A percentile compares a stretch with the other conserved stretches of the same genome.
These are phyloP conservation scores for Hyperoodon ampullatus DNA, from an alignment of 2,113 vertebrate genomes.

Conservation along the genomic window DNA sequence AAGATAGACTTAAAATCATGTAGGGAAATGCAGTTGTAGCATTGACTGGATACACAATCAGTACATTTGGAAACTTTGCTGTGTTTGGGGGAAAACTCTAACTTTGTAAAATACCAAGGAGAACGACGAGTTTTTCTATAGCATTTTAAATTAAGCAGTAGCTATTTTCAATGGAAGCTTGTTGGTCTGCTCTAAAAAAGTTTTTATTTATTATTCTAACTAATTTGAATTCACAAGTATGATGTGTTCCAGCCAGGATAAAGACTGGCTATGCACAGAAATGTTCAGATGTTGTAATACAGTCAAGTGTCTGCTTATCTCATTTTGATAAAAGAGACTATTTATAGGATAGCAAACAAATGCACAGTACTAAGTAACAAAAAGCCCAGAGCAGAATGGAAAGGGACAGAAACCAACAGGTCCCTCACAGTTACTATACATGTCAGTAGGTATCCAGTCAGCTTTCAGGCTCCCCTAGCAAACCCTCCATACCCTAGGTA, in stretches of 20 bases:
- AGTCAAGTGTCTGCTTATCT: background rate
- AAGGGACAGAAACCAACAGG: background rate
- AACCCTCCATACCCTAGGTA: too few species aligned
- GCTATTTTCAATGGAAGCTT: constrained; percentile 45
- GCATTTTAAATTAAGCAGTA: constrained; percentile 63
- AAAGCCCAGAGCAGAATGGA: background rate
- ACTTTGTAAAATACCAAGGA: constrained; percentile 40
- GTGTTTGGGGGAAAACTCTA: constrained; percentile 45
- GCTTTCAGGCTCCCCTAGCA: background rate
- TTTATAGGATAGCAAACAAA: constrained; percentile 23
- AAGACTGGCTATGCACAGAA: constrained; percentile 51
- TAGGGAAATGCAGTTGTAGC: background rate
- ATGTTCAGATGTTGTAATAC: background rate
- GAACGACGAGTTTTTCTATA: constrained; percentile 43
- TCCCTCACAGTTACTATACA: background rate
- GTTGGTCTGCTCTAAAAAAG: constrained; percentile 1
- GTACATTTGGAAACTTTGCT: constrained; percentile 41
- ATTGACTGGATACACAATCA: background rate
- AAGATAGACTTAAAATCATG: constrained; percentile 54
- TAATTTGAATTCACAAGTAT: constrained; percentile 64
- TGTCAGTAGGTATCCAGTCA: background rate
- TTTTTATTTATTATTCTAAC: constrained; percentile 62
- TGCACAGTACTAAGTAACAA: background rate
- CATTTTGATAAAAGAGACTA: constrained; percentile 13
- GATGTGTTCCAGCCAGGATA: constrained; percentile 32